Base-by-base conservation (phyloP, 2,797 vertebrate species). In the Characodon lateralis region DNA sequence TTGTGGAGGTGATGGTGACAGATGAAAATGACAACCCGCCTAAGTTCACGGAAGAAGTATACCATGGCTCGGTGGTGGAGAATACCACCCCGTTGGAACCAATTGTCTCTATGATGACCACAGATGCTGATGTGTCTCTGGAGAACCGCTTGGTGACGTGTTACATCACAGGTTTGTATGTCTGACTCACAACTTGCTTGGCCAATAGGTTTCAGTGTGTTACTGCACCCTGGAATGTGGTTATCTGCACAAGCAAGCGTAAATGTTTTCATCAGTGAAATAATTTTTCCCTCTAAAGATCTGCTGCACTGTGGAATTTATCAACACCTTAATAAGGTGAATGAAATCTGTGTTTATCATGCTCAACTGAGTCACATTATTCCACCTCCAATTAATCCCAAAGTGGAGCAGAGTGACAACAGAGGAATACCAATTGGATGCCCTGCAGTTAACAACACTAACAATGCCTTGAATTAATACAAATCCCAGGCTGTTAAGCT, bases 1-100 rank as follows among this genome's bases (percentile, higher is more conserved):
- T 97, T 86, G 97, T 99, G 76, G 97, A 98, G 83, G 98, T 99
- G 78, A 96, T 94, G 0, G 89, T 99, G 75, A 96, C 95, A 0
- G 98, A 99, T n/a, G 98, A 98, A 89, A 99, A 99, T 12, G 98
- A 99, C 91, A 99, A 98, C 1, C 94, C 97, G 1, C 98, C 98
- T 0, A 94, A 78, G 70, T 99, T 99, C 88, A 95, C 96, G 2
- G 95, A 96, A 0, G 95, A 97, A 20, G 81, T 95, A 72, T 98
- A 98, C 83, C 96, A 86, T 20, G 98, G 97, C 24, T 97, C 97
- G 0, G 94, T 99, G 31, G 91, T 96, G 51, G 98, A 99, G 91
- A 98, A 97, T 14, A 91, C 95, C 1, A 93, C 94, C 53, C 95
- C 97, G 0, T 97, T 96, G 0, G 96, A 98, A 41, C 94, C 95